These are phyloP conservation scores for Polyodon spathula DNA, from an alignment of 2,113 vertebrate species.

Conservation along the genomic window DNA sequence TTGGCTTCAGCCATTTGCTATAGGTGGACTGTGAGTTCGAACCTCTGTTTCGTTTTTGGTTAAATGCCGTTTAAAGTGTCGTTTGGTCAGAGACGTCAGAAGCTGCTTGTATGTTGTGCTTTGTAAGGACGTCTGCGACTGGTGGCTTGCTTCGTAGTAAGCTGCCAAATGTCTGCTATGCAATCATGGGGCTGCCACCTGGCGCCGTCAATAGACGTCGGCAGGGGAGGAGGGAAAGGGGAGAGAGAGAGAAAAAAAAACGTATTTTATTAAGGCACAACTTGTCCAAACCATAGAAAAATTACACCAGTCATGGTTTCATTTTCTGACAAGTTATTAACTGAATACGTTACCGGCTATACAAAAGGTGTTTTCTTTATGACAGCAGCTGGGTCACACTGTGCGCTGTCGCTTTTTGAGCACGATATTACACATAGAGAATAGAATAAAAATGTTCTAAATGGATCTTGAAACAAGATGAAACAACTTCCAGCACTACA, in stretches of 20 bases:
- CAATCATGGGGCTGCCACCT: slow-evolving; percentile 62
- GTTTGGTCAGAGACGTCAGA: slow-evolving; percentile 76
- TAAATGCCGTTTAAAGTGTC: slow-evolving; percentile 65
- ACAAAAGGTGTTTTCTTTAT: no score
- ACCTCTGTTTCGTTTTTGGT: slow-evolving; percentile 62
- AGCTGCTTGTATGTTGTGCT: slow-evolving; percentile 76
- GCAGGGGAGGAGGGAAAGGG: slow-evolving; percentile 28
- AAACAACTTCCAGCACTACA: no score
- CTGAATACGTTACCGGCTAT: no score
- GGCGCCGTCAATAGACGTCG: slow-evolving; percentile 50
- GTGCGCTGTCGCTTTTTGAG: no score
- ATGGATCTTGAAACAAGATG: no score
- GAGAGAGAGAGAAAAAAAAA: background rate
- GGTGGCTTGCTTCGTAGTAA: slow-evolving; percentile 60
- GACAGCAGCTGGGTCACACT: no score
- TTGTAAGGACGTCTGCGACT: slow-evolving; percentile 73
- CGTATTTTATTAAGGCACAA: no score
- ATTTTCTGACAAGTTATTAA: slow-evolving; percentile 65
- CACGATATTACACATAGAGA: no score
- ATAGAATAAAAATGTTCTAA: no score
- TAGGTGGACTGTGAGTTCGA: slow-evolving; percentile 49
- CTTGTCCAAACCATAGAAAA: no score
- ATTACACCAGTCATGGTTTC: no score
- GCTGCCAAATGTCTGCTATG: slow-evolving; percentile 69
- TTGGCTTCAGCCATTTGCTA: slow-evolving; percentile 46